A percentile compares a stretch with the other conserved stretches of the same genome.
These are phyloP conservation scores for Synanthedon vespiformis DNA, from an alignment of 2,888 invertebrate genomes.

Conservation along the genomic window DNA sequence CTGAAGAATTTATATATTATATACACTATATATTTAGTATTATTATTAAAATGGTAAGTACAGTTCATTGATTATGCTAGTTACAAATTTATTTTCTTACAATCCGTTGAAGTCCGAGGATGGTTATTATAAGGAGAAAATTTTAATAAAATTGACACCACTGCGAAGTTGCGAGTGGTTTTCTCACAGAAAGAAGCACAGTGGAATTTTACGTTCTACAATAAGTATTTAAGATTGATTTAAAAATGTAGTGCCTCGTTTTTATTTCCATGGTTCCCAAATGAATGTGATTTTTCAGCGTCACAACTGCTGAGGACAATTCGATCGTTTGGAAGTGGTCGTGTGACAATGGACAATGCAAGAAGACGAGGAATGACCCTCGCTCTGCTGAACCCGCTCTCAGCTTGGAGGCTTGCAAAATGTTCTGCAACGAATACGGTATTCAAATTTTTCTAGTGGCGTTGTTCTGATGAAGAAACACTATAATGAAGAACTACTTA, in stretches of 20 bases:
- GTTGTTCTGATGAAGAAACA: not conserved
- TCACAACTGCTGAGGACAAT: conserved; percentile 26
- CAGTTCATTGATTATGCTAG: not conserved
- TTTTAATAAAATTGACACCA: no score
- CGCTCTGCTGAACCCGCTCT: conserved; percentile 40
- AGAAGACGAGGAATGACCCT: conserved; percentile 45
- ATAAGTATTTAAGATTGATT: no score
- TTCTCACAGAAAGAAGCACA: no score
- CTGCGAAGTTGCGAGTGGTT: no score
- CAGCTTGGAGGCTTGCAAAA: conserved; percentile 72
- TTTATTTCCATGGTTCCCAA: no score
- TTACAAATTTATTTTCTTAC: no score
- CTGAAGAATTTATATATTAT: conserved; percentile 6
- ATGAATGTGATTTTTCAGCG: conserved; percentile 15
- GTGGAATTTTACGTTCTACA: no score
- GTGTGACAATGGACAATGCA: conserved; percentile 65
- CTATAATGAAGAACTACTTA: no score
- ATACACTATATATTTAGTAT: conserved; percentile 8
- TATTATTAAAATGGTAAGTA: conserved; percentile 13
- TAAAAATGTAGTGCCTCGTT: no score
- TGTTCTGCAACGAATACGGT: conserved; percentile 73
- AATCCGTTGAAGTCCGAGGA: no score
- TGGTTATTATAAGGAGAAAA: no score
- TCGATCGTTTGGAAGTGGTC: conserved; percentile 64
- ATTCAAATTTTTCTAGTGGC: conserved; percentile 3